phyloP scores from a whole-genome alignment of 1,140 invertebrate species.

The Procambarus clarkii region DNA sequence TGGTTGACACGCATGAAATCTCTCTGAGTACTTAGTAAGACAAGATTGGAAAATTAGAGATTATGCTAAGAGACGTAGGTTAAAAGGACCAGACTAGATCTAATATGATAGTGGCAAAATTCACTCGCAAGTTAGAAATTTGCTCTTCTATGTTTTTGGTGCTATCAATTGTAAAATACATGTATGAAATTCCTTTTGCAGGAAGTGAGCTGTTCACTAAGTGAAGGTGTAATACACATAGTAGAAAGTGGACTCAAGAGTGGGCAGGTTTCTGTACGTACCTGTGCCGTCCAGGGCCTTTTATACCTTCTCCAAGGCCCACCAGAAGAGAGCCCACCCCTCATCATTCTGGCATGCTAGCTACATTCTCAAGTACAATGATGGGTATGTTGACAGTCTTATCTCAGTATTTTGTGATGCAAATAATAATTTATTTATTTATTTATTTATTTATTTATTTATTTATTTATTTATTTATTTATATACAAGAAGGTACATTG shows the following conservation, averaged over 20 bases:
- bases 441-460: no score
- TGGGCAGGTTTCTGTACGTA: slow-evolving; percentile 81
- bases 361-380: slow-evolving; percentile 71
- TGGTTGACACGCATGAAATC: no score
- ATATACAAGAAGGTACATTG: no score
- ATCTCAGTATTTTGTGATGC: no score
- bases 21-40: no score
- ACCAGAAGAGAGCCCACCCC: slow-evolving; percentile 73
- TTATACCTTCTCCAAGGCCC: slow-evolving; percentile 84
- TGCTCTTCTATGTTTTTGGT: neutral
- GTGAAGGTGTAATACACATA: slow-evolving; percentile 81
- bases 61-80: neutral
- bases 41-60: neutral
- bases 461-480: no score
- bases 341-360: slow-evolving; percentile 65
- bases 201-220: slow-evolving; percentile 66
- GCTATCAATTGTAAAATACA: neutral
- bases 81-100: no score
- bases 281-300: slow-evolving; percentile 84
- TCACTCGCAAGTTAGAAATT: neutral
- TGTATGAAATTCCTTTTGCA: neutral
- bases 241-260: slow-evolving; percentile 82
- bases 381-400: slow-evolving; percentile 59
- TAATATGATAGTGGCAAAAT: no score
- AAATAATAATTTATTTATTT: no score